A percentile compares a stretch with the other conserved stretches of the same genome.
Conservation (phyloP, 1,140 invertebrate species). For the Calephelis virginiensis region DNA sequence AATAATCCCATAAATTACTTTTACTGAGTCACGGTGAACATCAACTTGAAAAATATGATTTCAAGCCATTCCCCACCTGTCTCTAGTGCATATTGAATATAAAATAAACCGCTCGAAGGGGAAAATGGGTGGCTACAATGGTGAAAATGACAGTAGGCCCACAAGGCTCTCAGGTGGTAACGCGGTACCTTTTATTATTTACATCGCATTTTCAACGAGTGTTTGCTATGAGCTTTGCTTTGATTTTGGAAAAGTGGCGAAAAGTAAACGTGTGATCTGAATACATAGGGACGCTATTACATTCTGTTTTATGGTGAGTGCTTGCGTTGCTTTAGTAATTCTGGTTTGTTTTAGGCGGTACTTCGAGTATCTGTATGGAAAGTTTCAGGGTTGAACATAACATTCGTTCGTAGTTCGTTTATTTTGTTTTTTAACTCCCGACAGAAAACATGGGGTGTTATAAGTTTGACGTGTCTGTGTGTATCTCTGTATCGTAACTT, state of each 20-base stretch:
- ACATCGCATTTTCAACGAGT: slow-evolving; percentile 76
- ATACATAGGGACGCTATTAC: slow-evolving; percentile 44
- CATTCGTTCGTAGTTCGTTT: too few species aligned
- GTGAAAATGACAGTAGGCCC: slow-evolving; percentile 61
- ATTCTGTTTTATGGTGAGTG: slow-evolving; percentile 50
- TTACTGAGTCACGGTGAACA: slow-evolving; percentile 9
- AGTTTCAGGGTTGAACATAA: too few species aligned
- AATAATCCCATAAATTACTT: slow-evolving; percentile 14
- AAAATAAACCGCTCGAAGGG: slow-evolving; percentile 64
- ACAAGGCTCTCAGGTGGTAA: slow-evolving; percentile 55
- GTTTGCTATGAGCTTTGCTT: slow-evolving; percentile 73
- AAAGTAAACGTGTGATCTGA: slow-evolving; percentile 67
- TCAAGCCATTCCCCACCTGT: slow-evolving; percentile 42
- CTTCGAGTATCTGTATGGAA: background rate
- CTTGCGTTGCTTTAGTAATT: slow-evolving; percentile 37
- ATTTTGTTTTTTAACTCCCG: too few species aligned
- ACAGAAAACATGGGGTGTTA: too few species aligned
- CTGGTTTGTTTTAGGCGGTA: slow-evolving; percentile 27
- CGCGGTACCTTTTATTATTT: slow-evolving; percentile 71
- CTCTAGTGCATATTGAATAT: slow-evolving; percentile 70
- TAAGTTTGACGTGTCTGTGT: too few species aligned
- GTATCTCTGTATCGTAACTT: too few species aligned
- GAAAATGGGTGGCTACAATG: slow-evolving; percentile 59
- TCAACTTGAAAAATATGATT: slow-evolving; percentile 33
- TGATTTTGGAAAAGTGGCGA: slow-evolving; percentile 69